Base-by-base conservation (phyloP, 2,888 invertebrate species). In the Leptura quadrifasciata region DNA sequence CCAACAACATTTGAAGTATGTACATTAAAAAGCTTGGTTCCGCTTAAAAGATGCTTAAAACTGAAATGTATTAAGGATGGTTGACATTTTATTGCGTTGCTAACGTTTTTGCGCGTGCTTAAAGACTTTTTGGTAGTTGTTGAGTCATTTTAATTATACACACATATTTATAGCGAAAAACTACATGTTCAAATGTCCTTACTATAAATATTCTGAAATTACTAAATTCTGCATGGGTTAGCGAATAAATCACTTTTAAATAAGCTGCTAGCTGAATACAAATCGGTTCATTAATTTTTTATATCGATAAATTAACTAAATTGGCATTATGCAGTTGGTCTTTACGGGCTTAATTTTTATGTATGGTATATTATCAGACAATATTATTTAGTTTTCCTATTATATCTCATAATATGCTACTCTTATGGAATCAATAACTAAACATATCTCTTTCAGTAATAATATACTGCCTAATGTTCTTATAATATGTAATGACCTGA, bases 71-170 rank as follows among this genome's bases (percentile, higher is more conserved):
- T 81, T 82, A 82, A 81, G 83, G 83, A 84, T 84, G 83, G 82
- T 83, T 83, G 81, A 83, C 85, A 85, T 86, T 85, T 85, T 83
- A 81, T 82, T 81, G 82, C 83, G 83, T 84, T 85, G 83, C 82
- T 79, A 58, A 63, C 61, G 76, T 81, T 82, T 83, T 82, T 82
- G 72, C 58, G 79, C 75, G 80, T 77, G 78, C 80, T 74, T 67
- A 21, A 55, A 54, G 72, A 76, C 77, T 77, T 83, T 83, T 80
- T 74, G 79, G 74, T 67, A 47, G 77, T 79, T 76, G 79, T 70
- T 76, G 76, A 77, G 80, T 76, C 75, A 83, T 77, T 78, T 82
- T 81, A 81, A 83, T 82, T 82, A 76, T 79, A 61, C 67, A 39
- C 58, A 54, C 71, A 68, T 75, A 74, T 72, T 63, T 74, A 69